These are phyloP conservation scores for Poeciliopsis prolifica DNA, from an alignment of 2,113 vertebrate genomes.

Conservation along the genomic window DNA sequence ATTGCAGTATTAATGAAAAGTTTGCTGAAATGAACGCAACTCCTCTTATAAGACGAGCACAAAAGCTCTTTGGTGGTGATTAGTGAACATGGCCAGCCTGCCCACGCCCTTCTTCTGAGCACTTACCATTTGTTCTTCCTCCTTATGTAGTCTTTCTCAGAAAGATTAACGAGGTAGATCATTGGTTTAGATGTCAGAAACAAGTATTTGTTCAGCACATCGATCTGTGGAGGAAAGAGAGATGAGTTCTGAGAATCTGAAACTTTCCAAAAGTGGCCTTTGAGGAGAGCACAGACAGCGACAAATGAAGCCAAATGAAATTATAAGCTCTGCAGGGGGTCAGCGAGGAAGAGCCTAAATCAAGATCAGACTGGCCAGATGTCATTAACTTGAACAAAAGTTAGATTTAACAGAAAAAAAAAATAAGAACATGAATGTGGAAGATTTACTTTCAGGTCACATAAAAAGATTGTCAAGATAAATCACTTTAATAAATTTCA, in stretches of 20 bases:
- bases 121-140: constrained; percentile 99
- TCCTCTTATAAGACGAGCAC: constrained; percentile 14
- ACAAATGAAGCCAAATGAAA: constrained; percentile 67
- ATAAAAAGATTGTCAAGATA: constrained; percentile 64
- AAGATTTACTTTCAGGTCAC: constrained; percentile 64
- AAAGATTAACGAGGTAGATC: constrained; percentile 97
- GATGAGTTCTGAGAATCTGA: constrained; percentile 47
- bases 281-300: constrained; percentile 57
- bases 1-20: constrained; percentile 37
- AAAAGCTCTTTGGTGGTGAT: constrained; percentile 47
- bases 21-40: constrained; percentile 29
- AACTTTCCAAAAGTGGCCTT: constrained; percentile 59
- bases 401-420: constrained; percentile 54
- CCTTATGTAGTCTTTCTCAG: constrained; percentile 94
- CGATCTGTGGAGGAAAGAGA: constrained; percentile 84
- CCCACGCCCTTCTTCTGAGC: constrained; percentile 21
- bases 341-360: constrained; percentile 68
- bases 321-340: constrained; percentile 61
- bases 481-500: constrained; percentile 64
- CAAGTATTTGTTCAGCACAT: constrained; percentile 97
- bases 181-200: constrained; percentile 98
- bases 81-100: constrained; percentile 27
- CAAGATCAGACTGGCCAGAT: constrained; percentile 73
- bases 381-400: constrained; percentile 71
- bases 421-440: constrained; percentile 32